Base-by-base conservation (phyloP, 2,113 vertebrate species). In the Oreotrochilus melanogaster region DNA sequence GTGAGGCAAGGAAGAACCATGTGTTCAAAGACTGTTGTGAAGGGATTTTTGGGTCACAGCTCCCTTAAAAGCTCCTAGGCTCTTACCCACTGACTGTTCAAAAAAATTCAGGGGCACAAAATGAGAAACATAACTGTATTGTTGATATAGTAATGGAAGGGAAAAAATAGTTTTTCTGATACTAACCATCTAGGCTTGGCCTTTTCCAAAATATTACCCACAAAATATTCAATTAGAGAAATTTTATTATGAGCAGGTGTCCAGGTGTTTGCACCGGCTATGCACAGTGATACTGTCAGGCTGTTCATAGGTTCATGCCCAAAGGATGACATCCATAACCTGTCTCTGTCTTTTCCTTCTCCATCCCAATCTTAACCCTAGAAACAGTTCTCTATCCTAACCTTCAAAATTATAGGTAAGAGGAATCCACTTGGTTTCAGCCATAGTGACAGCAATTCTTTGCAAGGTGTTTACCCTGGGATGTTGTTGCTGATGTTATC, bases 211-310 rank as follows among this genome's bases (percentile, higher is more conserved):
- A 71, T 81, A 71, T 22, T 56, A 18, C 22, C 14, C 21, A 6
- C 15, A 54, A 78, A 89, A 78, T 2, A 35, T 22, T 37, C 37
- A 14, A 67, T 30, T 23, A 19, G 74, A 78, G 28, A 81, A 81
- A 24, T 14, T 45, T 78, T 23, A 66, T 12, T 74, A 62, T 18
- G 30, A 86, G 9, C 28, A 57, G 18, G 5, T 5, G 51, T 67
- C 3, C 14, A 48, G 12, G 3, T 61, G 33, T 30, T 47, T 21
- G 11, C 21, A 48, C n/a, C 9, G 0, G 0, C 22, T 62, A 18
- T 10, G 3, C 2, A 0, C 27, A 33, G 10, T 3, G 1, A 58
- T 25, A 47, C 18, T 33, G 17, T 30, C 21, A n/a, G 35, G 16
- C 5, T 6, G 7, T 31, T 89, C 43, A 56, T 18, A 64, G 27